These are phyloP conservation scores for Amblyraja radiata DNA, from an alignment of 2,797 vertebrate species.

Conservation along the genomic window DNA sequence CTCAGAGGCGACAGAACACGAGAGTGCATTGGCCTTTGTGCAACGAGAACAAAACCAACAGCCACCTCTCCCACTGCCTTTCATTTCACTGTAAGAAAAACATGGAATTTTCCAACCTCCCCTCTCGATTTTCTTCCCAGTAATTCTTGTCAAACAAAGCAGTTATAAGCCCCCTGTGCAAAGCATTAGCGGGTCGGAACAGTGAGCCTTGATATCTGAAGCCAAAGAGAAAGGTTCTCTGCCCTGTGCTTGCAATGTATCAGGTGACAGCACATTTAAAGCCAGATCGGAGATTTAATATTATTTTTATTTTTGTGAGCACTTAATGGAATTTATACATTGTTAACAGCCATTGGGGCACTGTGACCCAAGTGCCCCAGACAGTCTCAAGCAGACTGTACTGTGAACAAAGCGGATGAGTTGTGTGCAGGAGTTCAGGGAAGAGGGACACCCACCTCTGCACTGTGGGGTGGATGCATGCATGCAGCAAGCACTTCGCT, in stretches of 20 bases:
- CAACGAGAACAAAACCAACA: not conserved
- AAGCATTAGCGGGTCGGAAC: not conserved
- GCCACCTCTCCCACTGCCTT: not conserved
- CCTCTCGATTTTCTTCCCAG: not conserved
- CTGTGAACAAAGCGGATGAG: not conserved
- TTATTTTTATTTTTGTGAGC: not conserved
- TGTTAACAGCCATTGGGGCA: not conserved
- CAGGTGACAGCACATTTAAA: constrained; percentile 3
- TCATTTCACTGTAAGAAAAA: not conserved
- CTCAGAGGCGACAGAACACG: too few relatives aligned
- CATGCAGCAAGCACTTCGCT: not conserved
- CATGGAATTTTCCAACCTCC: not conserved
- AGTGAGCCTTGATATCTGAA: not conserved
- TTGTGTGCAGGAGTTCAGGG: not conserved
- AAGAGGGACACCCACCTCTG: not conserved
- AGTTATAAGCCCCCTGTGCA: not conserved
- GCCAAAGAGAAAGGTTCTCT: not conserved
- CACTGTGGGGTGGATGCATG: not conserved
- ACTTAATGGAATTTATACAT: not conserved
- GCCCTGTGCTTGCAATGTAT: not conserved
- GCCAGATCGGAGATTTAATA: not conserved
- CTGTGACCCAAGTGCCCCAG: not conserved
- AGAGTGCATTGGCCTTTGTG: not conserved
- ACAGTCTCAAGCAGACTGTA: not conserved
- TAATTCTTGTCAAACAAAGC: not conserved